A percentile compares a stretch with the other conserved stretches of the same genome.
Evolutionary conservation across 2,888 invertebrate species (phyloP).

Genomic region (Plutella xylostella): DNA sequence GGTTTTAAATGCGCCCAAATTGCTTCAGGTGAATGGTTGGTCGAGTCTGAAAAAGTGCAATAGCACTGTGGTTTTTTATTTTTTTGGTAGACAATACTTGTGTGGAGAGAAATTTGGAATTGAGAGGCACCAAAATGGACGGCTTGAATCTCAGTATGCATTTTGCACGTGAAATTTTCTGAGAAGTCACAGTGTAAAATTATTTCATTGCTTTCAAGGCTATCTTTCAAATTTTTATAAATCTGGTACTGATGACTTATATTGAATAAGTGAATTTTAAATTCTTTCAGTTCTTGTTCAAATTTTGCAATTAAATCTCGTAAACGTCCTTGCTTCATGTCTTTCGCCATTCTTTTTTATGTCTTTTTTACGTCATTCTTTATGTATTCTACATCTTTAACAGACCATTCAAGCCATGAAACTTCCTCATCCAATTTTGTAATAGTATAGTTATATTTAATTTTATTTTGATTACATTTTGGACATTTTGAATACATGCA

Average conservation of each 20-base stretch:
- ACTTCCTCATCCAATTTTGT: not conserved
- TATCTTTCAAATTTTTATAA: not conserved
- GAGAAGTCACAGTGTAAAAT: not conserved
- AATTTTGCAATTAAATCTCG: not conserved
- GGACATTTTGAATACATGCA: not conserved
- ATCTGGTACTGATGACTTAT: not conserved
- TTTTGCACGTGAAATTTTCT: conserved; percentile 1
- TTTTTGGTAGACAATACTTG: conserved; percentile 1
- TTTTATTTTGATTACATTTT: not conserved
- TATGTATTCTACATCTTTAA: not conserved
- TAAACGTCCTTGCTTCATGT: not conserved
- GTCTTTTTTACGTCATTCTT: not conserved
- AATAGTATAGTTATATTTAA: not conserved
- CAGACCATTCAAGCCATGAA: not conserved
- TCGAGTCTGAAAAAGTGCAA: not conserved
- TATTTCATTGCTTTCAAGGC: not conserved
- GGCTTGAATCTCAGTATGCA: not conserved
- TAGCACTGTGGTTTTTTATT: conserved; percentile 1
- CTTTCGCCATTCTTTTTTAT: not conserved
- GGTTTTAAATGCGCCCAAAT: conserved; percentile 11
- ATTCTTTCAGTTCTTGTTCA: not conserved
- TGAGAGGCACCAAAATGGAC: conserved; percentile 1
- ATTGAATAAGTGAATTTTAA: not conserved
- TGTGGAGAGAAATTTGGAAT: conserved; percentile 4
- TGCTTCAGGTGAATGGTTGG: conserved; percentile 2